Percentiles rank a stretch among this genome's conserved stretches.
phyloP scores from a whole-genome alignment of 2,888 invertebrate species.

The Escarpia spicata region DNA sequence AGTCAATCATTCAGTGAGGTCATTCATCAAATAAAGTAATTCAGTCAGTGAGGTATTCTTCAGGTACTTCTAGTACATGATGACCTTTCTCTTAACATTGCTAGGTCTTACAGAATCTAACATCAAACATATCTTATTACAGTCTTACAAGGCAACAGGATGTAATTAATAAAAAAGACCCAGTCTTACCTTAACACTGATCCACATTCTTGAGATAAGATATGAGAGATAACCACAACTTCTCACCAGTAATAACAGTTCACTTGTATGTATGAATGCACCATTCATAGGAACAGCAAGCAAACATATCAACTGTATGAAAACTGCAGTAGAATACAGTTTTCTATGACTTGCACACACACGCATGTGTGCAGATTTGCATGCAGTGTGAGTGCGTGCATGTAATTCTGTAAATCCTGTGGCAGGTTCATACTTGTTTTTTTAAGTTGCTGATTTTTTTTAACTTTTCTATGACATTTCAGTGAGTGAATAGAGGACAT shows the following conservation, averaged over 20 bases:
- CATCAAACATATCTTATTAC: neutral
- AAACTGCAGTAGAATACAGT: neutral
- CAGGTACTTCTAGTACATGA: neutral
- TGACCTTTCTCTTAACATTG: neutral
- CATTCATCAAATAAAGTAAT: neutral
- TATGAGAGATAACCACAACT: neutral
- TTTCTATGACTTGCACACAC: neutral
- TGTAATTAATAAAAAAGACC: neutral
- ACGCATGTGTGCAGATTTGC: neutral
- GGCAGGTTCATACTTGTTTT: no score
- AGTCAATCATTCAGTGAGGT: neutral
- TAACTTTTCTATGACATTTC: no score
- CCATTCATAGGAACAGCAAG: neutral
- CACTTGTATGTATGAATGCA: neutral
- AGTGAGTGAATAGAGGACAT: no score
- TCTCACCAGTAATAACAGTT: neutral
- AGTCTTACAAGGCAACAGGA: neutral
- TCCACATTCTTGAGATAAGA: neutral
- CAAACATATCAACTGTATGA: neutral
- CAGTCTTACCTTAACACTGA: neutral
- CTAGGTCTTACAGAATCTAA: neutral
- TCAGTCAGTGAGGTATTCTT: neutral
- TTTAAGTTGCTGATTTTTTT: no score
- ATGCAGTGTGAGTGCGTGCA: neutral
- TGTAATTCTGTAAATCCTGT: no score